Percentiles rank a stretch among this genome's conserved stretches.
These are phyloP conservation scores for Hyperoodon ampullatus DNA, from an alignment of 2,113 vertebrate species.

Conservation along the genomic window DNA sequence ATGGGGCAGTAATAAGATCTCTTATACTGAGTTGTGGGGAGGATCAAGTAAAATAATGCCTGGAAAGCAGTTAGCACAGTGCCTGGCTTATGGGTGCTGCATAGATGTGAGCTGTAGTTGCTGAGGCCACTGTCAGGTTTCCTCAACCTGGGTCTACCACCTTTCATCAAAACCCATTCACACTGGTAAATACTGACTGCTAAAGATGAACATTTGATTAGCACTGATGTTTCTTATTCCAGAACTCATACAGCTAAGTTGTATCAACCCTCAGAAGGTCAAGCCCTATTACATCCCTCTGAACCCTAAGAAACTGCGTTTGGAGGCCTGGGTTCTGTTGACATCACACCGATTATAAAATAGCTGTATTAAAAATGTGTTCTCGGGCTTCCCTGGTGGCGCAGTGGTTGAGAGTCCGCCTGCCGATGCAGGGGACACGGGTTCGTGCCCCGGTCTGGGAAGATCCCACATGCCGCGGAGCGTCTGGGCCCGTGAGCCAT, in stretches of 20 bases:
- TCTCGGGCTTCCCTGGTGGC: no score
- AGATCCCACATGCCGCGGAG: no score
- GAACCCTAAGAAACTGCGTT: neutral
- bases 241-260: neutral
- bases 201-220: neutral
- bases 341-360: neutral
- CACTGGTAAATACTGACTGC: fast-evolving
- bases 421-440: no score
- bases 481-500: no score
- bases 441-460: no score
- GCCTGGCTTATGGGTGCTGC: neutral
- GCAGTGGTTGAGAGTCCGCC: no score
- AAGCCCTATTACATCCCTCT: neutral
- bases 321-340: fast-evolving
- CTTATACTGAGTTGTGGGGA: fast-evolving
- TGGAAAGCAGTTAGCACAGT: neutral
- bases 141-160: fast-evolving
- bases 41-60: neutral
- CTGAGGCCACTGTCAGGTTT: fast-evolving
- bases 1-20: neutral
- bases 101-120: no score
- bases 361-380: no score
- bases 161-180: neutral
- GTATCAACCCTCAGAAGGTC: neutral
- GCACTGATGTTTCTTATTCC: neutral